Evolutionary conservation across 2,888 invertebrate genomes (phyloP).

Genomic region (Siphlonurus alternatus): DNA sequence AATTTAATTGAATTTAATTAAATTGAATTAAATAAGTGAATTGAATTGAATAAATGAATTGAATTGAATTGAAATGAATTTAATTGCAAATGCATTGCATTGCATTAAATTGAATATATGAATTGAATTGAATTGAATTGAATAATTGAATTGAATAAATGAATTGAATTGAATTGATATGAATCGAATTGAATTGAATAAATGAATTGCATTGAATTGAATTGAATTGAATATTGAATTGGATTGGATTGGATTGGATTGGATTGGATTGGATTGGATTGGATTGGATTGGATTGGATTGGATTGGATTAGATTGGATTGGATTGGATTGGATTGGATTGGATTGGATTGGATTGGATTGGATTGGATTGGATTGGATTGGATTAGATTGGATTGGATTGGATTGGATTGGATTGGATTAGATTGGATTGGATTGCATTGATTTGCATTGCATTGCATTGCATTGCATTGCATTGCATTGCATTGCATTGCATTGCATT

Average conservation of each 20-base stretch:
- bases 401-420: constrained; percentile 6
- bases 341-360: constrained; percentile 4
- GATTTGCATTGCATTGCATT: no score
- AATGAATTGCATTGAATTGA: no score
- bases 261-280: constrained; percentile 15
- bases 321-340: constrained; percentile 4
- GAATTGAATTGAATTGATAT: constrained; percentile 16
- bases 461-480: constrained; percentile 12
- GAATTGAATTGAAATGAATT: no score
- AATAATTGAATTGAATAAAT: constrained; percentile 17
- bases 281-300: constrained; percentile 16
- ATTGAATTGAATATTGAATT: no score
- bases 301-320: constrained; percentile 16
- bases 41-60: constrained; percentile 15
- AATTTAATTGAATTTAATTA: no score
- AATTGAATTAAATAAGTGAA: constrained; percentile 14
- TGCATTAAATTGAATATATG: no score
- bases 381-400: constrained; percentile 3
- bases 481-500: constrained; percentile 14
- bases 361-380: background rate
- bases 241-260: constrained; percentile 13
- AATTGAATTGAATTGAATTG: no score
- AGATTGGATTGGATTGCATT: constrained; percentile 1
- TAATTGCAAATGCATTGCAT: no score
- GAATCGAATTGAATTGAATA: no score